Evolutionary conservation across 2,113 vertebrate genomes (phyloP).

Genomic region (Microtus pennsylvanicus): DNA sequence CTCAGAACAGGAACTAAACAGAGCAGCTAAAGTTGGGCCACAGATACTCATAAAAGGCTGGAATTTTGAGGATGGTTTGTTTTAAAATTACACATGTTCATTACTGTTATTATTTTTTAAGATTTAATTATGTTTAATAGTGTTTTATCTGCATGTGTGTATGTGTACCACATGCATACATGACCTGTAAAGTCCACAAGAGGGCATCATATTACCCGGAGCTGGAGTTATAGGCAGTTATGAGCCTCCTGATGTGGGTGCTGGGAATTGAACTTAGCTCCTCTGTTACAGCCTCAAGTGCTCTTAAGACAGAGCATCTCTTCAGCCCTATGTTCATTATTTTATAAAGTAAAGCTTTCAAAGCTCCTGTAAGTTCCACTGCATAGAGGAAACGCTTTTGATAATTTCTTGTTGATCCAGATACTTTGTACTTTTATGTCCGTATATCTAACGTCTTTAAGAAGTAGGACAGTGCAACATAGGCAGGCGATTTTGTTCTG

Average conservation of each 20-base stretch:
- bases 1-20: conserved; percentile 5
- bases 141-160: not conserved
- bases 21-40: conserved; percentile 31
- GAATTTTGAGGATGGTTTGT: conserved; percentile 44
- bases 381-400: not conserved
- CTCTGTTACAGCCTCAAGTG: not conserved
- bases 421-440: not conserved
- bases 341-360: conserved; percentile 18
- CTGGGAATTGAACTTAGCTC: not conserved
- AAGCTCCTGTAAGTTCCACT: not conserved
- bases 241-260: not conserved
- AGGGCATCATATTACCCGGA: not conserved
- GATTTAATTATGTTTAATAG: not conserved
- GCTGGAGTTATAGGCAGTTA: not conserved
- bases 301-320: not conserved
- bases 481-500: not conserved
- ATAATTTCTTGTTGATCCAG: conserved; percentile 15
- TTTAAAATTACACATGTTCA: not conserved
- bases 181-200: not conserved
- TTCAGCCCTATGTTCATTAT: not conserved
- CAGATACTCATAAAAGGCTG: not conserved
- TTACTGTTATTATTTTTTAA: not conserved
- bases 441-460: not conserved
- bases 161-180: not conserved
- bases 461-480: not conserved